Conservation (phyloP, 2,888 invertebrate species). For the Dryococelus australis region DNA sequence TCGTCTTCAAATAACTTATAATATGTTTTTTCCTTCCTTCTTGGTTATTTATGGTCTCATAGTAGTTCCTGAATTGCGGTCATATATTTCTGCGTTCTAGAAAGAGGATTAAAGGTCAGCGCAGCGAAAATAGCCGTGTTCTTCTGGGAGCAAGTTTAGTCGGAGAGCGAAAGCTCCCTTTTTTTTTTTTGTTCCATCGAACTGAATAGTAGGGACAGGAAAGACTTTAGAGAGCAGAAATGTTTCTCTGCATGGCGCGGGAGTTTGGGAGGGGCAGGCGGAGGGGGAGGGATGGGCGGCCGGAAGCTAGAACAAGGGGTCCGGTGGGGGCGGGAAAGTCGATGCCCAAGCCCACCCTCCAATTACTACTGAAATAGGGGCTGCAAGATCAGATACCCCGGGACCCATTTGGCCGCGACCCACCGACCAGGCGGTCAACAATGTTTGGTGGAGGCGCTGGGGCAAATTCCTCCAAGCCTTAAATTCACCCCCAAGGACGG, state of each 20-base stretch:
- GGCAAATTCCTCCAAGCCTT: constrained; percentile 10
- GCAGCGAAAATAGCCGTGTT: not conserved
- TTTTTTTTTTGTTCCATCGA: constrained; percentile 11
- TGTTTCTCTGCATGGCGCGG: not conserved
- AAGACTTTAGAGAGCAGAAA: constrained; percentile 11
- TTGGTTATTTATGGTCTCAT: not conserved
- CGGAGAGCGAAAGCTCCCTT: not conserved
- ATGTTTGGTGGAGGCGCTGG: not conserved
- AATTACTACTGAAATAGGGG: constrained; percentile 16
- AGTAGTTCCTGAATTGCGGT: not conserved
- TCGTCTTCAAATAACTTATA: not conserved
- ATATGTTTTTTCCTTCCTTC: not conserved
- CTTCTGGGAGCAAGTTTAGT: not conserved
- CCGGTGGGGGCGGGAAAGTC: not conserved
- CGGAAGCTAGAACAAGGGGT: not conserved
- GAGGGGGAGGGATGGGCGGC: too few species aligned
- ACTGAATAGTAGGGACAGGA: not conserved
- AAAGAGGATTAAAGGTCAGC: constrained; percentile 1
- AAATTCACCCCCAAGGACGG: not conserved
- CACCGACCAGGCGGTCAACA: not conserved
- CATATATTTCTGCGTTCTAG: not conserved
- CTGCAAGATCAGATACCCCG: constrained; percentile 11
- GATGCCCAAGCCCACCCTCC: constrained; percentile 3
- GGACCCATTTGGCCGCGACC: not conserved
- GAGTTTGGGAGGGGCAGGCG: not conserved